Base-by-base conservation (phyloP, 2,113 vertebrate species). In the Addax nasomaculatus region DNA sequence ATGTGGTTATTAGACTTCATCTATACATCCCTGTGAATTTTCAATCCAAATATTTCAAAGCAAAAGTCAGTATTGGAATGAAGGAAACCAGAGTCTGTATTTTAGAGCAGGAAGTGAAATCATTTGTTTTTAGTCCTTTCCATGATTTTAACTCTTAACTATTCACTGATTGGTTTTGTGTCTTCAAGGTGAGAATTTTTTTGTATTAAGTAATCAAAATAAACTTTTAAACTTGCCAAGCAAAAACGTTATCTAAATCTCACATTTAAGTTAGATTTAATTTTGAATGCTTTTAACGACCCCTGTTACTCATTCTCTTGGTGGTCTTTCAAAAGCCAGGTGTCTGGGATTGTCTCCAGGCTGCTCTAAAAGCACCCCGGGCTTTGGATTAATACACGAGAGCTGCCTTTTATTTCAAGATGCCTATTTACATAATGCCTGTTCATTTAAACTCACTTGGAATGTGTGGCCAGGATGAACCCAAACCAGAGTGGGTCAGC, bases 251-350 rank as follows among this genome's bases (percentile, higher is more conserved):
- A 97, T 83, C 96, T 96, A 96, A 97, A 90, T 94, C 89, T 97
- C 85, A 45, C 95, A 95, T 98, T 98, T 96, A 93, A 98, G 96
- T 98, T 97, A 95, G 93, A 95, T 98, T 98, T 98, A 47, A 95
- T 98, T 99, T 97, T 88, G 60, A 95, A 97, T 94, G 95, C 94
- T 98, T 99, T 98, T 97, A 49, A 93, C 30, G 95, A 96, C 96
- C 97, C 98, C 83, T 96, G 96, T 96, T 89, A 89, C 60, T 19
- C 97, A 97, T 99, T 98, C 98, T 98, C 98, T 96, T 51, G 97
- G 99, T 99, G 98, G 98, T 99, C 99, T 98, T 99, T 99, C 98
- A 98, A 98, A 99, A 99, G 97, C 98, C 99, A 99, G 99, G 99
- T 99, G 99, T 98, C 98, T 98, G 98, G 98, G 98, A 99, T 98